A percentile compares a stretch with the other conserved stretches of the same genome.
phyloP scores from a whole-genome alignment of 2,113 vertebrate species.

The Tragelaphus imberbis region DNA sequence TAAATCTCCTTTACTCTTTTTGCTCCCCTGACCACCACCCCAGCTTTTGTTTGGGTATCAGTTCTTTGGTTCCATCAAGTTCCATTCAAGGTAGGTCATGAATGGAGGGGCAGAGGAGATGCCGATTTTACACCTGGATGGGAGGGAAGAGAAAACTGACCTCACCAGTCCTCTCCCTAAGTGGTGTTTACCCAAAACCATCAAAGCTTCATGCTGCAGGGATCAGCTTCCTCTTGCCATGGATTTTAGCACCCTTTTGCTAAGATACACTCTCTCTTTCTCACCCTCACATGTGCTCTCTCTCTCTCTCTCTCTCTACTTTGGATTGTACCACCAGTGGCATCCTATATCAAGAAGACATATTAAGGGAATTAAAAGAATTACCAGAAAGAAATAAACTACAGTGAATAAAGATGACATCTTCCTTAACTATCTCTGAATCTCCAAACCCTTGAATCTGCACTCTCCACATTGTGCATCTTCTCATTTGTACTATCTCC shows the following conservation, averaged over 20 bases:
- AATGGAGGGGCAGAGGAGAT: background rate
- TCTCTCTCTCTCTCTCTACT: background rate
- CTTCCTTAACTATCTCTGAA: background rate
- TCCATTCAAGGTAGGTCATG: background rate
- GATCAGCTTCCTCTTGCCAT: background rate
- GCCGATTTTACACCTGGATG: background rate
- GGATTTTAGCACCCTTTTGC: background rate
- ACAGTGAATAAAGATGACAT: background rate
- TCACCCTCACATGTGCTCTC: background rate
- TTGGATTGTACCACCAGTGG: background rate
- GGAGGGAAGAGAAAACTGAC: background rate
- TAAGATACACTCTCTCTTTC: background rate
- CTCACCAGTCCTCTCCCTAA: background rate
- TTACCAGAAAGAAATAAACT: background rate
- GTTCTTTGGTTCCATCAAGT: background rate
- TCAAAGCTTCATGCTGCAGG: too few species aligned
- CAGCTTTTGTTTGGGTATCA: background rate
- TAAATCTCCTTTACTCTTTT: background rate
- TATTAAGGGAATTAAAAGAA: background rate
- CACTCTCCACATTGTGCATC: background rate
- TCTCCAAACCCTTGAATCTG: background rate
- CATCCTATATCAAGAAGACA: background rate
- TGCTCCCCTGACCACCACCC: background rate
- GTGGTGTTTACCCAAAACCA: background rate
- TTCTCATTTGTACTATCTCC: accelerated